These are phyloP conservation scores for Nothocercus julius DNA, from an alignment of 2,113 vertebrate genomes.

Conservation along the genomic window DNA sequence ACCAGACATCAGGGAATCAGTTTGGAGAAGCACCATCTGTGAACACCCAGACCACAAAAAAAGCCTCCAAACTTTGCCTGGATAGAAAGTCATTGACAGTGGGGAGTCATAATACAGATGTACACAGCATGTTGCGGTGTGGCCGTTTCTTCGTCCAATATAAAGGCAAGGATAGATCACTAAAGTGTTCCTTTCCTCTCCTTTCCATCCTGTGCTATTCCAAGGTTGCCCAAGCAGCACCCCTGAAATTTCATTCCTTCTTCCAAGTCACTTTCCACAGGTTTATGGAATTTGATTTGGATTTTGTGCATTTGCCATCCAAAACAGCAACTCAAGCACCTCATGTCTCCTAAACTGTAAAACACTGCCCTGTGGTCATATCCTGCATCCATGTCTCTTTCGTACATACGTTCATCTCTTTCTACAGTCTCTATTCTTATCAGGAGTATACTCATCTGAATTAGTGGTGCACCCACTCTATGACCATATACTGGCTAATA, in stretches of 20 bases:
- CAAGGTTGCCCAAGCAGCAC: neutral
- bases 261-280: neutral
- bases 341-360: neutral
- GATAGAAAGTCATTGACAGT: neutral
- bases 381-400: neutral
- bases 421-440: neutral
- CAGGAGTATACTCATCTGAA: conserved; percentile 1
- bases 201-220: neutral
- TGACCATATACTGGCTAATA: neutral
- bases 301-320: neutral
- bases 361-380: neutral
- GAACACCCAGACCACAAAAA: neutral
- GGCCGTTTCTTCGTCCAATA: neutral
- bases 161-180: neutral
- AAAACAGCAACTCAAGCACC: neutral
- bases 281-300: neutral
- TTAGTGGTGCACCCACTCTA: neutral
- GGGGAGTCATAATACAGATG: neutral
- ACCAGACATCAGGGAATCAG: neutral
- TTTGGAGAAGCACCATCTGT: neutral
- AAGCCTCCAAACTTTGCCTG: neutral
- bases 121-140: neutral
- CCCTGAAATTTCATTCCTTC: neutral
- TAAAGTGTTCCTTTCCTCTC: neutral
- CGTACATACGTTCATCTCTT: neutral